Conservation (phyloP, 1,140 invertebrate genomes). For the Eueides isabella region DNA sequence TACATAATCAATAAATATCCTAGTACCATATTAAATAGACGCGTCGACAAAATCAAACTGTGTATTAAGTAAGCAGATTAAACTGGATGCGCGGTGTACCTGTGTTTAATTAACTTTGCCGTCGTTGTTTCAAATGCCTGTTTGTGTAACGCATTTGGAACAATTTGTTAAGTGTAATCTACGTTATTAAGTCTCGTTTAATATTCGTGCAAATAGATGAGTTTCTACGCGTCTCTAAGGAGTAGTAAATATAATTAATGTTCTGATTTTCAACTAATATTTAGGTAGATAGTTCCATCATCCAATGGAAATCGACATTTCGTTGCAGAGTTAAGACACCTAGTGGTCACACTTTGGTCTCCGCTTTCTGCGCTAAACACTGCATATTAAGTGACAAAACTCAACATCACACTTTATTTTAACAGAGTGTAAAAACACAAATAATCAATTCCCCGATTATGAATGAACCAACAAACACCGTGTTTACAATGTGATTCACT, state of each 20-base stretch:
- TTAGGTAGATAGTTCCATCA: neutral
- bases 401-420: too few relatives aligned
- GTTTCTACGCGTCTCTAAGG: neutral
- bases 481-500: too few relatives aligned
- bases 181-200: slow-evolving; percentile 3
- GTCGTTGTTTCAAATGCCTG: slow-evolving; percentile 7
- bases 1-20: too few relatives aligned
- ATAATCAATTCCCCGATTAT: too few relatives aligned
- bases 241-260: neutral
- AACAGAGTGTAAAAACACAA: too few relatives aligned
- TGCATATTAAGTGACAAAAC: too few relatives aligned
- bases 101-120: slow-evolving; percentile 13
- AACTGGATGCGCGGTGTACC: slow-evolving; percentile 11
- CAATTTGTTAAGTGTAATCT: slow-evolving; percentile 13
- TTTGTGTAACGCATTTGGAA: neutral
- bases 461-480: too few relatives aligned
- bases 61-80: slow-evolving; percentile 3
- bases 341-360: too few relatives aligned
- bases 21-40: too few relatives aligned
- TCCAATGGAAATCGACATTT: too few relatives aligned
- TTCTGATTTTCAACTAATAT: neutral
- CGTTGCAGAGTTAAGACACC: too few relatives aligned
- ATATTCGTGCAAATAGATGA: neutral
- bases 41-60: neutral
- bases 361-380: too few relatives aligned